Base-by-base conservation (phyloP, 2,797 vertebrate species). In the Scleropages formosus region DNA sequence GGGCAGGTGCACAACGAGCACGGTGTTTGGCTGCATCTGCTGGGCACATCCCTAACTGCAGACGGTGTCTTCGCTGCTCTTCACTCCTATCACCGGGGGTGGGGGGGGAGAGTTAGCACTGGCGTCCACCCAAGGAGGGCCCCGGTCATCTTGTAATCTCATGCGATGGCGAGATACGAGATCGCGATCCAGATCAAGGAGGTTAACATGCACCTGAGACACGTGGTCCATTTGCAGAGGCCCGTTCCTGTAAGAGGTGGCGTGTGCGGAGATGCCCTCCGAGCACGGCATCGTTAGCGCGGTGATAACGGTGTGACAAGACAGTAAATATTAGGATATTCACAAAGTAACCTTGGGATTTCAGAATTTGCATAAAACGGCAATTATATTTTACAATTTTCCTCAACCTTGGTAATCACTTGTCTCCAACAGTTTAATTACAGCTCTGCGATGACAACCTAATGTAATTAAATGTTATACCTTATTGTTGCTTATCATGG, bases 341-440 rank as follows among this genome's bases (percentile, higher is more conserved):
- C 70, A 78, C 88, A 89, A 90, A 89, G 89, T 90, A 79, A 87
- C 82, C 84, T 81, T 49, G 53, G 74, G 31, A 68, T 75, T 68
- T 68, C 39, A 53, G 87, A 88, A 89, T 91, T 90, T 90, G 90
- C 88, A 89, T 89, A 91, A 91, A 83, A 83, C 82, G 82, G 81
- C 84, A 83, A 89, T 92, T 90, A 90, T 84, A 72, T 83, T 89
- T 91, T 84, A 85, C 85, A 85, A 84, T 88, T 84, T 88, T 86
- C 81, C 90, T 91, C 88, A 86, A 84, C 83, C 87, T 80, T 88
- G 83, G 86, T 91, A 92, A 92, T 92, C 90, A 90, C 88, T 91
- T 87, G 90, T 89, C 89, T 90, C 88, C 89, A 91, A 88, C 89
- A 86, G 89, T 91, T 93, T 91, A 92, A 92, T 93, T 91, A 91